A percentile compares a stretch with the other conserved stretches of the same genome.
These are phyloP conservation scores for Dicrostonyx torquatus DNA, from an alignment of 2,797 vertebrate species.

Conservation along the genomic window DNA sequence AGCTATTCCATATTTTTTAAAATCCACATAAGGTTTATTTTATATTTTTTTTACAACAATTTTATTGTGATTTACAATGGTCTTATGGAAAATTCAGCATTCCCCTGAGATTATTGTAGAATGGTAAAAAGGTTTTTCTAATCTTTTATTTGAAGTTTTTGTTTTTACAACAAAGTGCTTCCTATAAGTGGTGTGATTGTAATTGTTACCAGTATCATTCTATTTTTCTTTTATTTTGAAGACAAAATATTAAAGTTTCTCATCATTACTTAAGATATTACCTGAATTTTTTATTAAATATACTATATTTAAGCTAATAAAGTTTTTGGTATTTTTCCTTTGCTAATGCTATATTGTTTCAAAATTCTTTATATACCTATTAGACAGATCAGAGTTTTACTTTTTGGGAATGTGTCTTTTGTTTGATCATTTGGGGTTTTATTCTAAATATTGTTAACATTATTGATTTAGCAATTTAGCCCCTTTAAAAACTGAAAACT, in stretches of 20 bases:
- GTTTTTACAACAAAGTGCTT: not conserved
- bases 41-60: not conserved
- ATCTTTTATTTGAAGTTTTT: not conserved
- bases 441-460: not conserved
- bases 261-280: not conserved
- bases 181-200: not conserved
- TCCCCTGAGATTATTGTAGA: not conserved
- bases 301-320: not conserved
- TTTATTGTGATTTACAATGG: not conserved
- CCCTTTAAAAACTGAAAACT: not conserved
- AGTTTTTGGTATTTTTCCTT: not conserved
- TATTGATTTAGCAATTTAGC: not conserved
- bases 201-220: not conserved
- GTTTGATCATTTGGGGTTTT: not conserved
- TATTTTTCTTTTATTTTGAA: not conserved
- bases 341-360: not conserved
- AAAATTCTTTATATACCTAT: not conserved
- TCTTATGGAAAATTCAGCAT: not conserved
- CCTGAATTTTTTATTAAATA: not conserved
- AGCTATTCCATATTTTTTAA: not conserved
- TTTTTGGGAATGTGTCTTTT: not conserved
- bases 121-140: not conserved
- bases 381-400: not conserved
- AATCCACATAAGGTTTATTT: not conserved
- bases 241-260: not conserved